phyloP scores from a whole-genome alignment of 2,113 vertebrate genomes.

The Chunga burmeisteri region DNA sequence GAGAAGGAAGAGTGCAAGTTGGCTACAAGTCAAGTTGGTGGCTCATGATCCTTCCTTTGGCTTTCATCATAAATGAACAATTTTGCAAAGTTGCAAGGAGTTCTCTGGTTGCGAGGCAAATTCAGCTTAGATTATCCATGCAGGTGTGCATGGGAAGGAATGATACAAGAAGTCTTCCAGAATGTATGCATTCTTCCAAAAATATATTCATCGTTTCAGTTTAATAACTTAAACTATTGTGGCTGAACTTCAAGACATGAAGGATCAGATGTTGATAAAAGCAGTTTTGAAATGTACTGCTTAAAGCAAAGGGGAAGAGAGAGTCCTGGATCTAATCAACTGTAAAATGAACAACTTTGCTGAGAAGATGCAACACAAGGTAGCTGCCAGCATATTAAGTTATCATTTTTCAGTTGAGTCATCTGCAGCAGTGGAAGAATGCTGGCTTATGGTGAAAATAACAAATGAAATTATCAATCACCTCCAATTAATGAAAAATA shows the following conservation, averaged over 20 bases:
- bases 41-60: constrained; percentile 41
- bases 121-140: background rate
- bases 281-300: background rate
- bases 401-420: background rate
- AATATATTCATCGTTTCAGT: background rate
- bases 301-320: background rate
- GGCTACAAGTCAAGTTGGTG: constrained; percentile 26
- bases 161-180: background rate
- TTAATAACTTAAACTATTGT: background rate
- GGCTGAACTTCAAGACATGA: background rate
- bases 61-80: constrained; percentile 44
- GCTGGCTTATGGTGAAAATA: background rate
- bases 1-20: constrained; percentile 40
- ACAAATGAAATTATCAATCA: background rate
- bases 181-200: background rate
- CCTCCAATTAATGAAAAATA: background rate
- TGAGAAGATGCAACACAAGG: background rate
- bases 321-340: background rate
- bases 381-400: background rate
- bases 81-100: background rate
- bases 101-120: constrained; percentile 13
- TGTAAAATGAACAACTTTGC: background rate
- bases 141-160: constrained; percentile 9
- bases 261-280: background rate
- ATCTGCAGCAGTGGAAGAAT: background rate